Percentiles rank a stretch among this genome's conserved stretches.
Evolutionary conservation across 2,888 invertebrate species (phyloP).

Genomic region (Griposia aprilina): DNA sequence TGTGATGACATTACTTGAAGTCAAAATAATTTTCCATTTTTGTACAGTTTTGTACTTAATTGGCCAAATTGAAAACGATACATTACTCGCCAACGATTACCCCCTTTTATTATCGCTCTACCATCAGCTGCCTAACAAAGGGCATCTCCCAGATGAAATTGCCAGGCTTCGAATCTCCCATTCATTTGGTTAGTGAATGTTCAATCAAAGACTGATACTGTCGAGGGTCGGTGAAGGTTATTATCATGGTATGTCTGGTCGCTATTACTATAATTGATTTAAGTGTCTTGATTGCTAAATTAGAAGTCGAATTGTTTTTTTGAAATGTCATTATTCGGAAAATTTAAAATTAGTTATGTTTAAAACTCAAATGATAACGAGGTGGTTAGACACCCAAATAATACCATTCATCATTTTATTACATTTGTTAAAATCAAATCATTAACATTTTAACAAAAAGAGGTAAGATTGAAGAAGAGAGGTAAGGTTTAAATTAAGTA

Average conservation of each 20-base stretch:
- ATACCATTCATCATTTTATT: not conserved
- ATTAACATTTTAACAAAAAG: not conserved
- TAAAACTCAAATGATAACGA: not conserved
- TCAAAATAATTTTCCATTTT: not conserved
- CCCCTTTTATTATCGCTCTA: constrained; percentile 28
- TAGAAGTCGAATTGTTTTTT: not conserved
- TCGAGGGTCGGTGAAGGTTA: constrained; percentile 12
- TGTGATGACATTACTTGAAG: not conserved
- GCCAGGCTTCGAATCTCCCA: constrained; percentile 5
- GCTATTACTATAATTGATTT: constrained; percentile 23
- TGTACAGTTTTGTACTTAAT: constrained; percentile 4
- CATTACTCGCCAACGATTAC: not conserved
- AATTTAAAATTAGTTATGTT: not conserved
- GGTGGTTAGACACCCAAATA: not conserved
- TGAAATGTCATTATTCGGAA: not conserved
- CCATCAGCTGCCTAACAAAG: constrained; percentile 38
- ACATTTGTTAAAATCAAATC: not conserved
- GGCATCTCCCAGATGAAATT: constrained; percentile 31
- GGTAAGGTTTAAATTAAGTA: not conserved
- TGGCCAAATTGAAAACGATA: constrained; percentile 34
- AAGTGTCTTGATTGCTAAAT: constrained; percentile 6
- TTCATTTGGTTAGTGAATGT: constrained; percentile 42
- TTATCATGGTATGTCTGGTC: constrained; percentile 26
- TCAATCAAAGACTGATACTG: constrained; percentile 51
- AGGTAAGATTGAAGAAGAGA: too few relatives aligned